These are phyloP conservation scores for Phalacrocorax pelagicus DNA, from an alignment of 2,113 vertebrate species.

Conservation along the genomic window DNA sequence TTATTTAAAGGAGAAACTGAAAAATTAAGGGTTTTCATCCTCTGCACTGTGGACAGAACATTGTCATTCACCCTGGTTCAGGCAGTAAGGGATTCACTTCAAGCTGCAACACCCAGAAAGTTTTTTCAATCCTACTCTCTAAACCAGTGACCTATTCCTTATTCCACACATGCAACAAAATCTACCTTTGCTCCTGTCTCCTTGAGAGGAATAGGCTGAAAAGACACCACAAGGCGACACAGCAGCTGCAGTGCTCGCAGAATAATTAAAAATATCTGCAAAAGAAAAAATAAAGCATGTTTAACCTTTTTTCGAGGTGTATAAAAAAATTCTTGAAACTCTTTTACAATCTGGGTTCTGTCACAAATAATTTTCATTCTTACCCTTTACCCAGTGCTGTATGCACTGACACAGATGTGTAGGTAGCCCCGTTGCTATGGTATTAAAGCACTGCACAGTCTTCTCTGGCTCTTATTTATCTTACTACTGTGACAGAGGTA, in stretches of 20 bases:
- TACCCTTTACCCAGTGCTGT: neutral
- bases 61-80: neutral
- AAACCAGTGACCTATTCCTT: neutral
- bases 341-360: neutral
- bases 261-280: constrained; percentile 89
- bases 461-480: neutral
- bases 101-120: neutral
- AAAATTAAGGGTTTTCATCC: neutral
- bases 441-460: neutral
- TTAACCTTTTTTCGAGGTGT: neutral
- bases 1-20: neutral
- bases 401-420: neutral
- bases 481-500: neutral
- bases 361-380: neutral
- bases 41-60: neutral
- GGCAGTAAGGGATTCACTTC: neutral
- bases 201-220: constrained; percentile 91
- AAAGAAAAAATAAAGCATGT: neutral
- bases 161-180: neutral
- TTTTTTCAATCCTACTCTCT: neutral
- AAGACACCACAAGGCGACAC: constrained; percentile 89
- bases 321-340: neutral
- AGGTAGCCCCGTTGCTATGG: neutral
- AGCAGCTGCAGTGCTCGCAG: constrained; percentile 87
- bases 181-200: constrained; percentile 79